Base-by-base conservation (phyloP, 1,140 invertebrate genomes). In the Sarcophaga peregrina region DNA sequence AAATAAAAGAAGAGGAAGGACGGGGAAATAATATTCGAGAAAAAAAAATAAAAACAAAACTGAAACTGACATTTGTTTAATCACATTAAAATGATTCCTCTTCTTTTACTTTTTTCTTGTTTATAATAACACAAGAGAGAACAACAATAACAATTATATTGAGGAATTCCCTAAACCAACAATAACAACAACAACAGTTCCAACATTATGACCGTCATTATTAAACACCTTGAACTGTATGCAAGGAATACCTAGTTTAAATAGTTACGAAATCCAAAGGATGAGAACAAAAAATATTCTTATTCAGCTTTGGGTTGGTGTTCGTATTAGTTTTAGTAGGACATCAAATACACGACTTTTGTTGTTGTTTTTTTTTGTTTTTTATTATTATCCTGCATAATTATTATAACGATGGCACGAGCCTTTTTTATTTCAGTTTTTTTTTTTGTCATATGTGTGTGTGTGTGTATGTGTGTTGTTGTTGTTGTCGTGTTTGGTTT, bases 361-460 rank as follows among this genome's bases (percentile, higher is more conserved):
- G 11, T 58, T 13, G 54, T 58, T 58, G 11, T 58, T 58, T 1
- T 76, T 47, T 13, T 72, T 72, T 20, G 17, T 20, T 62, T 5
- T n/a, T 62, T 62, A 72, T 72, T 25, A 72, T 78, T 78, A 52
- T 78, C 75, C 75, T 78, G 75, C 17, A 78, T 78, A 52, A 76
- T 76, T 76, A 62, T 72, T 17, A 78, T 78, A 50, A 20, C 50
- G 46, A 78, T 78, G 75, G 75, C 75, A 78, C 75, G 75, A 78
- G 75, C 75, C 75, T 78, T 78, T 78, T 78, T 78, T 47, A n/a
- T 46, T 48, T 11, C 47, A 17, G 75, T 78, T 72, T 25, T 25
- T 72, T 72, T 20, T 20, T 25, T 72, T 72, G n/a, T 25, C 62
- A 25, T 72, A 37, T 37, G 25, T 37, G 4, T 37, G 4, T 37